Evolutionary conservation across 2,888 invertebrate genomes (phyloP).

Genomic region (Syritta pipiens): DNA sequence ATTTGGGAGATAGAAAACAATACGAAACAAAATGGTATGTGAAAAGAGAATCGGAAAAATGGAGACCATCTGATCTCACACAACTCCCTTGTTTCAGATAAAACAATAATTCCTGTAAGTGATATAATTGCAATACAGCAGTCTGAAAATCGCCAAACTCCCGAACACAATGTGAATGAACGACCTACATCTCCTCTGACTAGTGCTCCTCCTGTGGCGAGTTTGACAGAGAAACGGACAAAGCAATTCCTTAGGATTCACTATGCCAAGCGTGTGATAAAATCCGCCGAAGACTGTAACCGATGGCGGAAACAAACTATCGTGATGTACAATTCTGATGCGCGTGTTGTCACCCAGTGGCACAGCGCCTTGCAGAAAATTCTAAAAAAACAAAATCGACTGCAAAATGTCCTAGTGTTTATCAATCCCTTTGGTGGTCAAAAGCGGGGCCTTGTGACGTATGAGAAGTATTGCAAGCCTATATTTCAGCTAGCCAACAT

Average conservation of each 20-base stretch:
- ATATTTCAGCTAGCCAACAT: constrained; percentile 84
- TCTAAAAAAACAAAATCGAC: constrained; percentile 79
- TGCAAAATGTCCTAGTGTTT: constrained; percentile 87
- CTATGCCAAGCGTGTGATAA: constrained; percentile 80
- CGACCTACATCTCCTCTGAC: constrained; percentile 22
- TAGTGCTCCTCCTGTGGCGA: constrained; percentile 70
- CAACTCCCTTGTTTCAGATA: constrained; percentile 78
- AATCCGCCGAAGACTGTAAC: constrained; percentile 80
- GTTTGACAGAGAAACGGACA: constrained; percentile 71
- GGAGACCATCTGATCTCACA: constrained; percentile 15
- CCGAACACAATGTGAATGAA: constrained; percentile 59
- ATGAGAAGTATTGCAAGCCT: constrained; percentile 86
- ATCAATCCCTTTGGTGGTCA: constrained; percentile 93
- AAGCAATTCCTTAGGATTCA: constrained; percentile 82
- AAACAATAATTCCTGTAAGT: constrained; percentile 81
- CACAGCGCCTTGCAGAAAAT: constrained; percentile 81
- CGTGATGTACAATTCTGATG: constrained; percentile 82
- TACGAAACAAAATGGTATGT: constrained; percentile 68
- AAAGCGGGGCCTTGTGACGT: constrained; percentile 85
- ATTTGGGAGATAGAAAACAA: constrained; percentile 82
- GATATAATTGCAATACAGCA: constrained; percentile 80
- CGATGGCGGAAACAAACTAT: constrained; percentile 82
- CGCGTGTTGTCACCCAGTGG: constrained; percentile 83
- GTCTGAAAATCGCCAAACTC: constrained; percentile 11
- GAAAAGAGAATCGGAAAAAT: constrained; percentile 73